phyloP scores from a whole-genome alignment of 2,888 invertebrate species.

The Allolobophora icterica region DNA sequence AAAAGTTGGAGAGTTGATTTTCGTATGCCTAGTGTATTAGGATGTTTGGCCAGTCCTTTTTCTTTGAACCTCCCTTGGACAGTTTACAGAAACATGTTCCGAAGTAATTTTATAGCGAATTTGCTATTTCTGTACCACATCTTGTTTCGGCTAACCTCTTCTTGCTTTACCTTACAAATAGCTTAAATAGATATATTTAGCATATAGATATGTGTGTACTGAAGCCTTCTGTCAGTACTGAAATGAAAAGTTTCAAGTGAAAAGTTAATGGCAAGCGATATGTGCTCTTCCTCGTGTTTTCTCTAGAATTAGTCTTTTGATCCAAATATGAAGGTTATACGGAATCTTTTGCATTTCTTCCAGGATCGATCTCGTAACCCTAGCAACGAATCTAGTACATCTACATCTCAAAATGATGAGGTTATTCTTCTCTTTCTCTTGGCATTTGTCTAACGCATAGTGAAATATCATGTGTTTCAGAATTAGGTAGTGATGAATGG shows the following conservation, averaged over 20 bases:
- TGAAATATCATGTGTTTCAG: neutral
- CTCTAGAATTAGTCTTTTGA: neutral
- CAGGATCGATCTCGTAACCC: slow-evolving; percentile 17
- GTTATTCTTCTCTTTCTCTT: neutral
- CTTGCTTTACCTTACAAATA: neutral
- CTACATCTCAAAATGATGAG: neutral
- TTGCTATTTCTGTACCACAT: neutral
- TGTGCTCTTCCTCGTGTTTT: neutral
- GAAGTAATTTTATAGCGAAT: neutral
- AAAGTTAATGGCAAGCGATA: neutral
- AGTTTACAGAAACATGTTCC: neutral
- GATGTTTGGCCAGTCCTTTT: neutral
- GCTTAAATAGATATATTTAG: neutral
- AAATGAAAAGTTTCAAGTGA: neutral
- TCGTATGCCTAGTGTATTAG: neutral
- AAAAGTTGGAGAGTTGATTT: too few relatives aligned
- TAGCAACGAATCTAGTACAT: slow-evolving; percentile 21
- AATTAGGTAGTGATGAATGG: neutral
- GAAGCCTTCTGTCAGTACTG: neutral
- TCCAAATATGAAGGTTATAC: neutral
- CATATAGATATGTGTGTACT: neutral
- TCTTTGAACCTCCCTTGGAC: neutral
- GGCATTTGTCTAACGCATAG: neutral
- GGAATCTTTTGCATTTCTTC: neutral
- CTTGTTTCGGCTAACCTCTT: neutral